These are phyloP conservation scores for Trichogramma pretiosum DNA, from an alignment of 1,140 invertebrate genomes.

Conservation along the genomic window DNA sequence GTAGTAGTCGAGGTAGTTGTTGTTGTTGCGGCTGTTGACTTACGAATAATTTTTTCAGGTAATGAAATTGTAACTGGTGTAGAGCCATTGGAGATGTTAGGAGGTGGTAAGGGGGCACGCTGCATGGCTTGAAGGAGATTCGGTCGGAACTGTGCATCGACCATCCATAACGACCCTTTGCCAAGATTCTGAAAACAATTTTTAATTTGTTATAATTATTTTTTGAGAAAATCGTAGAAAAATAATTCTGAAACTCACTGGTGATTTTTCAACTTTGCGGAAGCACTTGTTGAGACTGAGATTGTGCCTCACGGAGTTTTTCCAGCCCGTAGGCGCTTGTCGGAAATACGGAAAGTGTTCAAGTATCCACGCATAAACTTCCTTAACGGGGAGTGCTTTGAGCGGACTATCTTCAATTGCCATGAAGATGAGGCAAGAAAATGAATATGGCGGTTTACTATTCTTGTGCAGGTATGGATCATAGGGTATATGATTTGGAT, in stretches of 20 bases:
- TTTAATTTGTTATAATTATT: background rate
- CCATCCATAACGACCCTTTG: conserved; percentile 91
- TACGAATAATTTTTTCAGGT: conserved; percentile 12
- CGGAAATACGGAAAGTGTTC: conserved; percentile 95
- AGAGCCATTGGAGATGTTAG: conserved; percentile 41
- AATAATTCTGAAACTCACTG: conserved; percentile 51
- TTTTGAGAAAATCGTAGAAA: background rate
- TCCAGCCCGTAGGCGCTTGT: conserved; percentile 93
- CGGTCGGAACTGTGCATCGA: conserved; percentile 79
- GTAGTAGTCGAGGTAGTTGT: background rate
- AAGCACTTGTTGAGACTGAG: conserved; percentile 94
- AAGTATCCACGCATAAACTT: conserved; percentile 97
- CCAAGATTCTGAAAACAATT: conserved; percentile 65
- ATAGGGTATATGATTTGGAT: conserved; percentile 65
- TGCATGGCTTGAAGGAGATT: conserved; percentile 77
- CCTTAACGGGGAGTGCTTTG: conserved; percentile 87
- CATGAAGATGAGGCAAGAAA: conserved; percentile 95
- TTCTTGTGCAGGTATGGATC: conserved; percentile 70
- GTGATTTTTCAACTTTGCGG: conserved; percentile 87
- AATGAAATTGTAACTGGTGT: conserved; percentile 36
- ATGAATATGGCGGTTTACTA: conserved; percentile 90
- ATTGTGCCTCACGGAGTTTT: conserved; percentile 94
- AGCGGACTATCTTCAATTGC: conserved; percentile 85
- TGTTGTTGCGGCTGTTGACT: background rate
- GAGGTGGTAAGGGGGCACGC: conserved; percentile 74